These are phyloP conservation scores for Turdus rufiventris DNA, from an alignment of 2,113 vertebrate genomes.

Conservation along the genomic window DNA sequence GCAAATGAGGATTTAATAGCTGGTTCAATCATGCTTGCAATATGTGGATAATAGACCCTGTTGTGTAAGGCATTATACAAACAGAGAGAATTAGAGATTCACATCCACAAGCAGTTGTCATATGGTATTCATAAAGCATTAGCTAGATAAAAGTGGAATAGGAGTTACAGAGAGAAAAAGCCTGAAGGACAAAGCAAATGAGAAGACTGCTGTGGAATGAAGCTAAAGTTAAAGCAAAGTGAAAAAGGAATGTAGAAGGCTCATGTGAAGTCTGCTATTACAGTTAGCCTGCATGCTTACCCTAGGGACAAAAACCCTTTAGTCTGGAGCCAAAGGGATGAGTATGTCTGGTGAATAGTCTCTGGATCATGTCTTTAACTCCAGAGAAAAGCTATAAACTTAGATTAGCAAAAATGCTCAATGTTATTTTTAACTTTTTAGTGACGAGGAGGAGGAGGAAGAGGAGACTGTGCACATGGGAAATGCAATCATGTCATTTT, in stretches of 20 bases:
- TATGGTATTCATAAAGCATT: neutral
- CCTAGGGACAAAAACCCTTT: neutral
- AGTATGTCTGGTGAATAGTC: neutral
- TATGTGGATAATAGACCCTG: neutral
- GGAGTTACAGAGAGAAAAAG: neutral
- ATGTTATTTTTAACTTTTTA: slow-evolving; percentile 22
- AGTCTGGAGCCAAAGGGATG: neutral
- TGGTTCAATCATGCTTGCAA: neutral
- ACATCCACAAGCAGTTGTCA: neutral
- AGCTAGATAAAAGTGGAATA: neutral
- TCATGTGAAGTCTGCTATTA: neutral
- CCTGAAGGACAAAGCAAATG: neutral
- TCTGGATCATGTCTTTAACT: neutral
- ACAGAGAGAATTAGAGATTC: neutral
- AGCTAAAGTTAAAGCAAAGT: neutral
- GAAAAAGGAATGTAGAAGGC: neutral
- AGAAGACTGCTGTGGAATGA: neutral
- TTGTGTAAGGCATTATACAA: neutral
- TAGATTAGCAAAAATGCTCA: neutral
- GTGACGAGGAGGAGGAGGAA: slow-evolving; percentile 78
- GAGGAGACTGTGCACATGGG: slow-evolving; percentile 97
- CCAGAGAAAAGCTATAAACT: neutral
- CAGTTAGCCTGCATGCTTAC: neutral
- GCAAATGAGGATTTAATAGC: neutral
- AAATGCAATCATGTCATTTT: slow-evolving; percentile 98